Conservation (phyloP, 2,888 invertebrate species). For the Drosophila limbata region DNA sequence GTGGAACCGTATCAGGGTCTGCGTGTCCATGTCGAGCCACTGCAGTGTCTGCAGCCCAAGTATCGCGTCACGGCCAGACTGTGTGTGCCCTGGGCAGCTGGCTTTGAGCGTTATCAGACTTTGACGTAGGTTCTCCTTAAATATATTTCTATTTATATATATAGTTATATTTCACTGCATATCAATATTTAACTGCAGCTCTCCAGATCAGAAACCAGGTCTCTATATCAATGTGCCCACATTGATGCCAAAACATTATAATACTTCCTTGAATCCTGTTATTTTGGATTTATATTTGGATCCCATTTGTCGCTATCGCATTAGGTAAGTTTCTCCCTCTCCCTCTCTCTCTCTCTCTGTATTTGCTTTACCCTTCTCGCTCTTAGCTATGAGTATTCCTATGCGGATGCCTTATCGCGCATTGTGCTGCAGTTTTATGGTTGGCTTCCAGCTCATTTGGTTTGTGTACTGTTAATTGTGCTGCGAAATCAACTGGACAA, state of each 20-base stretch:
- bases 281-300: constrained; percentile 89
- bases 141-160: no score
- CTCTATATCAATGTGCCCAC: constrained; percentile 87
- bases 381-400: constrained; percentile 86
- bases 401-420: constrained; percentile 88
- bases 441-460: constrained; percentile 89
- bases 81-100: constrained; percentile 89
- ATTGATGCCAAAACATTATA: constrained; percentile 86
- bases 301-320: constrained; percentile 89
- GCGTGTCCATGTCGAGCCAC: constrained; percentile 87
- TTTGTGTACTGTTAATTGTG: constrained; percentile 88
- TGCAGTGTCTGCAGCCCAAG: constrained; percentile 57
- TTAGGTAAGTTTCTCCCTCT: constrained; percentile 86
- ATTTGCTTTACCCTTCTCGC: constrained; percentile 1
- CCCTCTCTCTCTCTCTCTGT: neutral
- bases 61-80: constrained; percentile 88
- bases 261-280: constrained; percentile 85
- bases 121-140: constrained; percentile 74
- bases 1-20: constrained; percentile 88
- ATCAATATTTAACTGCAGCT: constrained; percentile 60
- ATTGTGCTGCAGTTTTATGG: constrained; percentile 89
- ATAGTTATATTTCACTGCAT: no score
- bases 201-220: constrained; percentile 52
- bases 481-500: constrained; percentile 86
- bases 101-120: constrained; percentile 87